Evolutionary conservation across 1,140 invertebrate genomes (phyloP).

Genomic region (Sitobion miscanthi): DNA sequence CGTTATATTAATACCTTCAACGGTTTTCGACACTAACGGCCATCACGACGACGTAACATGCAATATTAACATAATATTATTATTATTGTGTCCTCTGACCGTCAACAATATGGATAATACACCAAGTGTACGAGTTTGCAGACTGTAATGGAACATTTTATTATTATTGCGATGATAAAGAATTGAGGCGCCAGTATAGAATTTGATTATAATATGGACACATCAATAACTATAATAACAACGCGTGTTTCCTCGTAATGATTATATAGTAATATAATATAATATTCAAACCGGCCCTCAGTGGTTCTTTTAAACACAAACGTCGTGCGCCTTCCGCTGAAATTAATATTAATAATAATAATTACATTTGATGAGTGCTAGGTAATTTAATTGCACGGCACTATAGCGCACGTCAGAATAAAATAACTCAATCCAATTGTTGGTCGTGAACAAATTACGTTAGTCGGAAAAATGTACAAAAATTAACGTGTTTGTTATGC

Average conservation of each 20-base stretch:
- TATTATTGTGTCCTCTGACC: not conserved
- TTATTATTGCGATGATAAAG: not conserved
- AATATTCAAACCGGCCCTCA: not conserved
- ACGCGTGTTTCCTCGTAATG: not conserved
- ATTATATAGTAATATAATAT: not conserved
- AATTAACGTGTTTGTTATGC: not conserved
- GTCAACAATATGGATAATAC: not conserved
- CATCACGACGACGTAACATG: not conserved
- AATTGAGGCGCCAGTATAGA: not conserved
- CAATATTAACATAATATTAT: not conserved
- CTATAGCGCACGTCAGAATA: not conserved
- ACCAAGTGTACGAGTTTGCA: not conserved
- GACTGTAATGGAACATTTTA: not conserved
- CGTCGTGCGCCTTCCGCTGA: too few species aligned
- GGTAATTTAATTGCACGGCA: not conserved
- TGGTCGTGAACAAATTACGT: not conserved
- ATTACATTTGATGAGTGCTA: not conserved
- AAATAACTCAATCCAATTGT: not conserved
- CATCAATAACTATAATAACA: not conserved
- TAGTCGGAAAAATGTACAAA: not conserved
- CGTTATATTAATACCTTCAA: not conserved
- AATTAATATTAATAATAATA: not conserved
- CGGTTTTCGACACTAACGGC: not conserved
- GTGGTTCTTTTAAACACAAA: not conserved
- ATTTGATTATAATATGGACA: not conserved